Evolutionary conservation across 1,140 invertebrate species (phyloP).

Genomic region (Portunus trituberculatus): DNA sequence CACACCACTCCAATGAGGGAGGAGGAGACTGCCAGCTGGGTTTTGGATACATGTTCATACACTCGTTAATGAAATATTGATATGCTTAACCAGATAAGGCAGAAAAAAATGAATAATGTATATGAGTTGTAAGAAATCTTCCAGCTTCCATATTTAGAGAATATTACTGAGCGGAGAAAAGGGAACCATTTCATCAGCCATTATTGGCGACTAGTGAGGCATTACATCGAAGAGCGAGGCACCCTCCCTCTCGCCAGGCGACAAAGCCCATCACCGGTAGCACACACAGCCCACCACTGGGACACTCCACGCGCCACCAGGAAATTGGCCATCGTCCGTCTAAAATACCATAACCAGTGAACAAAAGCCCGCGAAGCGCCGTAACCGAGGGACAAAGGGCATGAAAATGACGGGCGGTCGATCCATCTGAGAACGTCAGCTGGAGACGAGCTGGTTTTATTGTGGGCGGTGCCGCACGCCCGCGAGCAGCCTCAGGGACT

Average conservation of each 20-base stretch:
- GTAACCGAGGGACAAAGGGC: constrained; percentile 37
- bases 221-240: neutral
- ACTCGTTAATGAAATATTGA: neutral
- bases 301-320: constrained; percentile 43
- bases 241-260: neutral
- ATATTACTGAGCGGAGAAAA: neutral
- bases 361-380: constrained; percentile 46
- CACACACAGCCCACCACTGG: constrained; percentile 5
- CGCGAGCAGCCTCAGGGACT: neutral
- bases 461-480: neutral
- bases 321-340: constrained; percentile 56
- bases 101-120: neutral
- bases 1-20: too few species aligned
- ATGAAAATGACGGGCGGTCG: constrained; percentile 33
- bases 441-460: neutral
- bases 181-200: neutral
- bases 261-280: neutral
- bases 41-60: neutral
- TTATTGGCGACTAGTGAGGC: neutral
- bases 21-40: neutral
- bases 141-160: neutral
- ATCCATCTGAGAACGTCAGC: constrained; percentile 46
- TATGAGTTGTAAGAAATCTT: neutral
- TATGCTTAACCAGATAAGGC: neutral
- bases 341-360: constrained; percentile 45